Base-by-base conservation (phyloP, 30 jellyfish, hydroid and myxozoan genomes). In the Mastigias papua region DNA sequence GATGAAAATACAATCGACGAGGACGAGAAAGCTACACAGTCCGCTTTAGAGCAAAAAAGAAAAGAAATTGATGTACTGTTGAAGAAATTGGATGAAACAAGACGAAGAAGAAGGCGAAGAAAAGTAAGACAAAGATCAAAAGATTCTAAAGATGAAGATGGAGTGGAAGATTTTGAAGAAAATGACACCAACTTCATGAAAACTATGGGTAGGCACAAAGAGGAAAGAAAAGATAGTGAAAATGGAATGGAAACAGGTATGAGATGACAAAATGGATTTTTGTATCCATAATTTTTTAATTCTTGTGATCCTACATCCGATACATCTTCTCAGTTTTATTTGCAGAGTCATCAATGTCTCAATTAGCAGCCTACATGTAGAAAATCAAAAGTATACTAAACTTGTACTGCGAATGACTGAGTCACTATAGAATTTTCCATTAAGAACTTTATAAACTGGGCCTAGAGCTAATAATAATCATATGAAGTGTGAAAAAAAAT, bases 21-120 rank as follows among this genome's bases (percentile, higher is more conserved):
- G 62, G 90, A 80, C 63, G 90, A 80, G 62, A 58, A 30, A 68
- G 70, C 48, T 21, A 73, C 94, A 0, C 88, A 85, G 50, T 77
- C 78, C 8, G 94, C 94, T 23, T 48, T 85, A 26, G 88, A 85
- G 58, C 84, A 85, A 57, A 85, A 85, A 73, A 57, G 49, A 64
- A 34, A 48, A 60, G 94, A 85, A 63, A 85, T 85, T 23, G 94
- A 85, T 57, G 37, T 29, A 16, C 62, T 85, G 48, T 34, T 85
- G 76, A 69, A 70, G 72, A 85, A 85, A 34, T 81, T 85, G 22
- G 83, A 73, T 79, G 94, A 85, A 27, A 74, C 67, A 28, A 30
- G 88, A 25, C 73, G 66, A 42, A 82, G 94, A 26, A 85, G 88
- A 77, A 28, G 32, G 28, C 63, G 69, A 49, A 73, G 90, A 21